These are phyloP conservation scores for Bettongia penicillata DNA, from an alignment of 2,113 vertebrate genomes.

Conservation along the genomic window DNA sequence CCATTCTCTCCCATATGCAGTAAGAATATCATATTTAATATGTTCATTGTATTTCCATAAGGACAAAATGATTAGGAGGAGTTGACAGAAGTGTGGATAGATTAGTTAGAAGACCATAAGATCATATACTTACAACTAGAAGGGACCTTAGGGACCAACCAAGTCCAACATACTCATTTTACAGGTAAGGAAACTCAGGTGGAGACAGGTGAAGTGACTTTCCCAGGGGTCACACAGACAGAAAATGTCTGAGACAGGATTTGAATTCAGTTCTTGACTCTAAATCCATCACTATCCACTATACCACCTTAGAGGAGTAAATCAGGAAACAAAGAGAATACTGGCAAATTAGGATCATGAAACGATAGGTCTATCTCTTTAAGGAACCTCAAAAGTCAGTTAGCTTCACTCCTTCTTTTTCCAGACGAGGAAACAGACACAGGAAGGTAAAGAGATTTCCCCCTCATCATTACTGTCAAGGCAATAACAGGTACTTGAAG, in stretches of 20 bases:
- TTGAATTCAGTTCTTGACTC: neutral
- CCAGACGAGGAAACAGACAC: neutral
- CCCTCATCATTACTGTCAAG: neutral
- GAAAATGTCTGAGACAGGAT: neutral
- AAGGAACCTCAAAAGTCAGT: neutral
- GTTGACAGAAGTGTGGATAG: neutral
- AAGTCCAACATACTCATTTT: neutral
- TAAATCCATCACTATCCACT: neutral
- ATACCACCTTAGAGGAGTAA: neutral
- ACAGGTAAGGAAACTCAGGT: neutral
- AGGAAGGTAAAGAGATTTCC: neutral
- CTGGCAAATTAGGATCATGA: neutral
- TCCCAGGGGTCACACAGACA: neutral
- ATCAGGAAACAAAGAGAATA: neutral
- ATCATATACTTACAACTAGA: neutral
- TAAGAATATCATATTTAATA: neutral
- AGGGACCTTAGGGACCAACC: neutral
- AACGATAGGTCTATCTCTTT: neutral
- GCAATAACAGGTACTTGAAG: neutral
- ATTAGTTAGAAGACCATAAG: neutral
- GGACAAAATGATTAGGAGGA: neutral
- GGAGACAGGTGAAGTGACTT: neutral
- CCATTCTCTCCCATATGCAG: neutral
- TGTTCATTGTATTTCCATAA: neutral
- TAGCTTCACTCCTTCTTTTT: neutral